Conservation (phyloP, 1,140 invertebrate genomes). For the Cherax destructor region DNA sequence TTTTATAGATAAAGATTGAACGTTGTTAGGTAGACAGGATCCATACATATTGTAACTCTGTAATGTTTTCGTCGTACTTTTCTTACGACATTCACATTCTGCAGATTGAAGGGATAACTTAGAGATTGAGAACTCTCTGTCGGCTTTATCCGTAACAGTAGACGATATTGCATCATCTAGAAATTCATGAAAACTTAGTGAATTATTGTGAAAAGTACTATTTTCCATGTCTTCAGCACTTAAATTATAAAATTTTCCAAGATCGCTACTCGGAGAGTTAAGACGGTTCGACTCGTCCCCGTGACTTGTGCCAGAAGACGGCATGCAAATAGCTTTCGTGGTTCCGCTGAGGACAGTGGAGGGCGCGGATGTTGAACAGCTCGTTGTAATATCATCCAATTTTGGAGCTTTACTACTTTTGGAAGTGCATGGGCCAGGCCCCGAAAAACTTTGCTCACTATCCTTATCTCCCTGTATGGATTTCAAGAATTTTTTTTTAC, state of each 20-base stretch:
- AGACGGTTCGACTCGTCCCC: background rate
- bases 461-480: background rate
- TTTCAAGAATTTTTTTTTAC: background rate
- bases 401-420: background rate
- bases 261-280: background rate
- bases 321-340: too few relatives aligned
- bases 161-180: background rate
- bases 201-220: background rate
- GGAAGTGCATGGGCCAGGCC: background rate
- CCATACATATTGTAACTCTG: background rate
- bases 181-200: background rate
- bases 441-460: background rate
- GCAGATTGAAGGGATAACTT: background rate
- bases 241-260: background rate
- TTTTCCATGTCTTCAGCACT: background rate
- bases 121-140: background rate
- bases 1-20: background rate
- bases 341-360: too few relatives aligned
- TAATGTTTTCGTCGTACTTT: background rate
- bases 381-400: background rate
- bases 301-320: background rate
- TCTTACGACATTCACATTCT: background rate
- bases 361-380: background rate
- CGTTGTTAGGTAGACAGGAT: background rate
- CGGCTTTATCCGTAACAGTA: background rate